Percentiles rank a stretch among this genome's conserved stretches.
These are phyloP conservation scores for Anguilla megastoma DNA, from an alignment of 2,797 vertebrate species.

Conservation along the genomic window DNA sequence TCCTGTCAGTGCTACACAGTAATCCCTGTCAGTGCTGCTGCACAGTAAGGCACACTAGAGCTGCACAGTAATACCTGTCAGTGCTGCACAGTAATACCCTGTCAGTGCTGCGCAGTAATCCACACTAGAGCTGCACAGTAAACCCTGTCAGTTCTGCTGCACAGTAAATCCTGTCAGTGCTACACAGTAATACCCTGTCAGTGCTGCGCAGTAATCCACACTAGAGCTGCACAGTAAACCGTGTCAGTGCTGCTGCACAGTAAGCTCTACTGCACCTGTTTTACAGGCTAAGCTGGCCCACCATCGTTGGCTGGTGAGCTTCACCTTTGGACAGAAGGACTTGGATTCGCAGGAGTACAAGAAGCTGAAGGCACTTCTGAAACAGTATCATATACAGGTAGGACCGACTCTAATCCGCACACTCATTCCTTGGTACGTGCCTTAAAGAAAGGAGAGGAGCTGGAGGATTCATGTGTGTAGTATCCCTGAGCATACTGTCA, in stretches of 20 bases:
- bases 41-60: background rate
- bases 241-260: background rate
- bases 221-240: background rate
- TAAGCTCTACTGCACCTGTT: background rate
- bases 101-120: background rate
- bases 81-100: background rate
- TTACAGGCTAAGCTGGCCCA: conserved; percentile 80
- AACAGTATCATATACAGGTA: conserved; percentile 89
- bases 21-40: background rate
- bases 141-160: background rate
- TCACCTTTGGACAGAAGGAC: conserved; percentile 79
- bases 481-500: no score
- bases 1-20: background rate
- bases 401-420: conserved; percentile 19
- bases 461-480: no score
- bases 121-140: background rate
- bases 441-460: no score
- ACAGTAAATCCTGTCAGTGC: background rate
- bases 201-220: background rate
- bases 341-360: conserved; percentile 81
- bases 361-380: conserved; percentile 84
- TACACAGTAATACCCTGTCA: background rate
- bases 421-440: background rate
- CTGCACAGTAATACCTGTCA: background rate
- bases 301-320: conserved; percentile 92